A percentile compares a stretch with the other conserved stretches of the same genome.
Conservation (phyloP, 2,888 invertebrate species). For the Caenorhabditis becei region DNA sequence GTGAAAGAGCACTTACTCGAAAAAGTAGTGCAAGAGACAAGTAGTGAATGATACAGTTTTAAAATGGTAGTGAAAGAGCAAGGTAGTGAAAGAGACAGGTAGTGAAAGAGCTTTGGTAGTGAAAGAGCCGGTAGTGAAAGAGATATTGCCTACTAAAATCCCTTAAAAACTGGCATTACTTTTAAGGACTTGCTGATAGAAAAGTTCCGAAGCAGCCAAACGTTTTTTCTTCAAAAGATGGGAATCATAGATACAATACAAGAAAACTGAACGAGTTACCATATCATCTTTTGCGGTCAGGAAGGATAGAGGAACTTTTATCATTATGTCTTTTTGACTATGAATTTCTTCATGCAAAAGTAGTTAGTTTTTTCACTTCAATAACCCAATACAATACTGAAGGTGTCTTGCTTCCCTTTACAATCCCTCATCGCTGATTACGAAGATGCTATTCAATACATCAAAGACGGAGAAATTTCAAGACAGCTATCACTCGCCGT, state of each 20-base stretch:
- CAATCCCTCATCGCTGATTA: conserved; percentile 96
- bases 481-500: conserved; percentile 94
- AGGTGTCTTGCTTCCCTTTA: conserved; percentile 88
- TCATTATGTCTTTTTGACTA: conserved; percentile 96
- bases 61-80: no score
- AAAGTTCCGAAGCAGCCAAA: conserved; percentile 96
- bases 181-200: conserved; percentile 83
- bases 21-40: no score
- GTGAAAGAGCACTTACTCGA: no score
- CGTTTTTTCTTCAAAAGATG: conserved; percentile 93
- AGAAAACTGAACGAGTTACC: conserved; percentile 94
- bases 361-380: conserved; percentile 16
- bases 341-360: conserved; percentile 95
- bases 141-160: background rate
- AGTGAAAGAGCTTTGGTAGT: no score
- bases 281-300: conserved; percentile 93
- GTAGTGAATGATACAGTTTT: no score
- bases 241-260: conserved; percentile 89
- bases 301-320: conserved; percentile 92
- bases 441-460: conserved; percentile 87
- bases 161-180: background rate
- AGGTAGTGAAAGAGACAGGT: no score
- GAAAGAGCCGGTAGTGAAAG: no score
- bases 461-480: conserved; percentile 83
- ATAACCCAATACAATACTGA: conserved; percentile 8